Conservation (phyloP, 2,797 vertebrate species). For the Tokudaia muenninki region DNA sequence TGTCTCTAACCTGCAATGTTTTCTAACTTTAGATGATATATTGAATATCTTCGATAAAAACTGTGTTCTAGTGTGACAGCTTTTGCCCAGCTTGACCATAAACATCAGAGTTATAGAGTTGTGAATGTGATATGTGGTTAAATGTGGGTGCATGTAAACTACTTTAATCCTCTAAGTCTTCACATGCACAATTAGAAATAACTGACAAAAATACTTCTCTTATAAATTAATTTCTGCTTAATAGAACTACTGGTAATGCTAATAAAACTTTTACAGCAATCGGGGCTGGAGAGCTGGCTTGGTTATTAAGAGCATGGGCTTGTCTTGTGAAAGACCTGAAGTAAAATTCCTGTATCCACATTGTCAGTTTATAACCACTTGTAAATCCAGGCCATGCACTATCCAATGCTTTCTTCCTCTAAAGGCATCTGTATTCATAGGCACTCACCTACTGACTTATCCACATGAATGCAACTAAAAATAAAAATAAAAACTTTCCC, state of each 20-base stretch:
- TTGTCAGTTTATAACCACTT: background rate
- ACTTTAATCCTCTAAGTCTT: background rate
- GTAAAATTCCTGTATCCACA: background rate
- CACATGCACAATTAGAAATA: background rate
- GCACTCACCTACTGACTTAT: too few species aligned
- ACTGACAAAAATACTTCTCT: background rate
- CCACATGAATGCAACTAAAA: background rate
- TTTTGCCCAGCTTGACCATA: background rate
- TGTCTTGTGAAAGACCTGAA: background rate
- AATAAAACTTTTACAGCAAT: background rate
- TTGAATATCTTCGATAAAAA: background rate
- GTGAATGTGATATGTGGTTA: background rate
- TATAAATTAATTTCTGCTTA: constrained; percentile 31
- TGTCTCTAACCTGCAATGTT: background rate
- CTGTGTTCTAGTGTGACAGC: background rate
- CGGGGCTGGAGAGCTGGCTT: background rate
- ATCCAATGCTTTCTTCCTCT: too few species aligned
- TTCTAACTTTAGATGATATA: background rate
- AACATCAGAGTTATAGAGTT: background rate
- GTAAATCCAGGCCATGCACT: background rate
- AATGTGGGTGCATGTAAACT: background rate
- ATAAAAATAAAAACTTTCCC: background rate
- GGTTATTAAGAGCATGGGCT: background rate
- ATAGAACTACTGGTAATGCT: background rate
- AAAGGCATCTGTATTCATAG: too few species aligned